These are phyloP conservation scores for Dipodomys merriami DNA, from an alignment of 2,113 vertebrate species.

Conservation along the genomic window DNA sequence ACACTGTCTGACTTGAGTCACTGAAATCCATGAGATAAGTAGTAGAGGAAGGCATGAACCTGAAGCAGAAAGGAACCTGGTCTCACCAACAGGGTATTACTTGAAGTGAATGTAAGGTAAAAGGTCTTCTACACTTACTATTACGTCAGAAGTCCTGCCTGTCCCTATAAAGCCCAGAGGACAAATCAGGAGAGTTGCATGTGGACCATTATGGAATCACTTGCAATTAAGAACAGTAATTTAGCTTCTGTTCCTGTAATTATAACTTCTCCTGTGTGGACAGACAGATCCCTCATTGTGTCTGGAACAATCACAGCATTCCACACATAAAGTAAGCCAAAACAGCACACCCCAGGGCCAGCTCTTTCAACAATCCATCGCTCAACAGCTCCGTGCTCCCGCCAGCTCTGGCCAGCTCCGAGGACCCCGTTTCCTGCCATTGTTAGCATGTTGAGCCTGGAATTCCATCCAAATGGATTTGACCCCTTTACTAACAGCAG, in stretches of 20 bases:
- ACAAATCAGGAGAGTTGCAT: constrained; percentile 14
- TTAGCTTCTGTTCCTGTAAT: constrained; percentile 70
- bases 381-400: constrained; percentile 37
- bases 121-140: background rate
- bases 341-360: constrained; percentile 43
- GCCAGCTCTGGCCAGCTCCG: constrained; percentile 49
- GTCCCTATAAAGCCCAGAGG: background rate
- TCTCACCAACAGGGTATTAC: background rate
- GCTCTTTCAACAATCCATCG: constrained; percentile 77
- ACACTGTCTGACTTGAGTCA: background rate
- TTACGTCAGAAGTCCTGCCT: constrained; percentile 2
- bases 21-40: background rate
- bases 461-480: constrained; percentile 89
- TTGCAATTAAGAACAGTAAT: constrained; percentile 36
- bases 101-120: background rate
- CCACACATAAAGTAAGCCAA: constrained; percentile 76
- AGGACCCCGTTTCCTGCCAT: constrained; percentile 86
- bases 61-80: background rate
- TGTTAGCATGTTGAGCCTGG: constrained; percentile 83
- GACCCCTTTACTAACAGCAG: constrained; percentile 83
- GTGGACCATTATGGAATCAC: constrained; percentile 3
- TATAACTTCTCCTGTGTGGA: constrained; percentile 65
- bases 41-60: background rate
- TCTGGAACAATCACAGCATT: constrained; percentile 72
- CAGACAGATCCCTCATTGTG: constrained; percentile 60